Percentiles rank a stretch among this genome's conserved stretches.
phyloP scores from a whole-genome alignment of 1,140 invertebrate genomes.

The Brachionus rotundiformis region DNA sequence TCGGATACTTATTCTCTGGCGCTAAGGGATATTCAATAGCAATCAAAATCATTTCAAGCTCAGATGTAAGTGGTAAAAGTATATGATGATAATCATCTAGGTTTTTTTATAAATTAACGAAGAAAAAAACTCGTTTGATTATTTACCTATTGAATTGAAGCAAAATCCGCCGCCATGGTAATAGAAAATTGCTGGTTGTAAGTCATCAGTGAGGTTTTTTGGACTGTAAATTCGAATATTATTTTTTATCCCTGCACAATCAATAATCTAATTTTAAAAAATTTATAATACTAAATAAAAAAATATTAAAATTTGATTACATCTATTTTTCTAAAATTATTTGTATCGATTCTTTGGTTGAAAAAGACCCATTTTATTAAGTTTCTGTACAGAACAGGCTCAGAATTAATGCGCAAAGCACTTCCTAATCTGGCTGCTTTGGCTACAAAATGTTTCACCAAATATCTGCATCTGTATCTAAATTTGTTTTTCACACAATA shows the following conservation, averaged over 20 bases:
- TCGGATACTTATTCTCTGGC: slow-evolving; percentile 1
- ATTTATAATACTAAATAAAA: neutral
- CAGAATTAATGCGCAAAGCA: neutral
- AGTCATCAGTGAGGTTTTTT: neutral
- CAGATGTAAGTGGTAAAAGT: neutral
- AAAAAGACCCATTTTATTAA: neutral
- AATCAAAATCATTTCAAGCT: neutral
- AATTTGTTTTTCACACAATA: slow-evolving; percentile 12
- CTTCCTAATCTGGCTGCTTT: neutral
- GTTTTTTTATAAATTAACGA: neutral
- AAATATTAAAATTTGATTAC: neutral
- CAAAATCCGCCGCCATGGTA: slow-evolving; percentile 11
- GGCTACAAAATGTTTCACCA: neutral
- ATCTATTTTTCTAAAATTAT: neutral
- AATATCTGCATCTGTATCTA: slow-evolving; percentile 18
- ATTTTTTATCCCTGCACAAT: neutral
- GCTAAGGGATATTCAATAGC: slow-evolving; percentile 17
- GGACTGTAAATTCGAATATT: slow-evolving; percentile 18
- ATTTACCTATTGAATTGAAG: neutral
- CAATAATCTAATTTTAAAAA: neutral
- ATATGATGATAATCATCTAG: slow-evolving; percentile 13
- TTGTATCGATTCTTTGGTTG: neutral
- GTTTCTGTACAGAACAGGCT: slow-evolving; percentile 7
- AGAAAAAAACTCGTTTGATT: neutral
- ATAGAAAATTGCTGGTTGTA: neutral